These are phyloP conservation scores for Pollachius pollachius DNA, from an alignment of 2,113 vertebrate species.

Conservation along the genomic window DNA sequence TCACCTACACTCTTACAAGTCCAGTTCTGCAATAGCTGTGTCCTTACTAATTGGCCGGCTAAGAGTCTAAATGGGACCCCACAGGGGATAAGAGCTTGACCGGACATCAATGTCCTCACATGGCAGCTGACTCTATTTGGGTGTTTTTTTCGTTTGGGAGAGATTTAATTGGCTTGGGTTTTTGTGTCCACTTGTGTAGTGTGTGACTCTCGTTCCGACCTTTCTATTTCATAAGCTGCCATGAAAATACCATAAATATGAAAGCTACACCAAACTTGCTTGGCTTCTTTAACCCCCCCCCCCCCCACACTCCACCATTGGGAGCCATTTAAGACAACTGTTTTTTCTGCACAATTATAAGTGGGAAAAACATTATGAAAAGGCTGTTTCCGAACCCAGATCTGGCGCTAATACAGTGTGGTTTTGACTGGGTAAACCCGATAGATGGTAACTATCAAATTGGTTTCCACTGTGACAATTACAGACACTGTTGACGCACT, in stretches of 20 bases:
- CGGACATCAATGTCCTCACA: slow-evolving; percentile 34
- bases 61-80: slow-evolving; percentile 2
- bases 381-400: slow-evolving; percentile 9
- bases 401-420: slow-evolving; percentile 13
- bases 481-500: no score
- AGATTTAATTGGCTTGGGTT: neutral
- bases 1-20: no score
- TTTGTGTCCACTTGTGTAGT: slow-evolving; percentile 5
- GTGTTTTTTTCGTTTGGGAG: neutral
- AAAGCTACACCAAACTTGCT: slow-evolving; percentile 5
- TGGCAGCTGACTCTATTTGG: slow-evolving; percentile 13
- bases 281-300: slow-evolving; percentile 6
- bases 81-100: slow-evolving; percentile 10
- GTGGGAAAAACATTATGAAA: slow-evolving; percentile 1
- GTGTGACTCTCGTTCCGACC: slow-evolving; percentile 9
- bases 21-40: neutral
- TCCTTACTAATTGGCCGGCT: neutral
- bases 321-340: slow-evolving; percentile 6
- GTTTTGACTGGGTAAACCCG: neutral
- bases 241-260: slow-evolving; percentile 31
- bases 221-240: slow-evolving; percentile 17
- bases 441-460: neutral
- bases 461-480: no score
- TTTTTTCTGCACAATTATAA: slow-evolving; percentile 8
- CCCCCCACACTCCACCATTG: no score